phyloP scores from a whole-genome alignment of 2,113 vertebrate genomes.

The Falco punctatus region DNA sequence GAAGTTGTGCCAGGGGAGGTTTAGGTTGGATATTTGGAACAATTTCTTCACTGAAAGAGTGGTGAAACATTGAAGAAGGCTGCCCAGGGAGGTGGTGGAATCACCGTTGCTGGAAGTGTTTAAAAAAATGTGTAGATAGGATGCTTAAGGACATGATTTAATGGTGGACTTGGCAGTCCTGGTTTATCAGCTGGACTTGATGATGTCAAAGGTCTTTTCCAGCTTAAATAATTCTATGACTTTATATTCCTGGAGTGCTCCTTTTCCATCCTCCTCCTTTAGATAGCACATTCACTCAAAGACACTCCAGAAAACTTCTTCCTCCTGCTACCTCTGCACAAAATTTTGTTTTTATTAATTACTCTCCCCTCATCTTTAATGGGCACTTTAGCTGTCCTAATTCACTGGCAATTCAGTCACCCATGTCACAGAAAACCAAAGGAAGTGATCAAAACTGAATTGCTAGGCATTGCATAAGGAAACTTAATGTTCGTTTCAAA shows the following conservation, averaged over 20 bases:
- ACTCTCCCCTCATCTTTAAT: neutral
- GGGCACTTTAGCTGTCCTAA: neutral
- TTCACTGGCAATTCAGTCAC: neutral
- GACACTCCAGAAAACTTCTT: neutral
- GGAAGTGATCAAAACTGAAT: neutral
- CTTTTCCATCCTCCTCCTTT: neutral
- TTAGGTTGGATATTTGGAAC: too few relatives aligned
- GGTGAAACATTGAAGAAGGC: too few relatives aligned
- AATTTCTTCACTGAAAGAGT: too few relatives aligned
- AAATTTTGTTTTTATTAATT: neutral
- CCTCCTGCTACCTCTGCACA: neutral
- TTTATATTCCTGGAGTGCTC: neutral
- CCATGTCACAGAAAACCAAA: neutral
- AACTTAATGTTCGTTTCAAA: neutral
- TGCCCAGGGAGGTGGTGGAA: too few relatives aligned
- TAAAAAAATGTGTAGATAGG: too few relatives aligned
- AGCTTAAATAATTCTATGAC: too few relatives aligned
- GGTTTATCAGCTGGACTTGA: too few relatives aligned
- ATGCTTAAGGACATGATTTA: too few relatives aligned
- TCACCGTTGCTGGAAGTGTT: too few relatives aligned
- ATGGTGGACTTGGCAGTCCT: too few relatives aligned
- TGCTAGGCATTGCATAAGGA: neutral
- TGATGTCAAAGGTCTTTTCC: too few relatives aligned
- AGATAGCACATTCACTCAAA: neutral
- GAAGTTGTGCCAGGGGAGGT: too few relatives aligned